These are phyloP conservation scores for Drosophila pseudotakahashii DNA, from an alignment of 2,888 invertebrate genomes.

Conservation along the genomic window DNA sequence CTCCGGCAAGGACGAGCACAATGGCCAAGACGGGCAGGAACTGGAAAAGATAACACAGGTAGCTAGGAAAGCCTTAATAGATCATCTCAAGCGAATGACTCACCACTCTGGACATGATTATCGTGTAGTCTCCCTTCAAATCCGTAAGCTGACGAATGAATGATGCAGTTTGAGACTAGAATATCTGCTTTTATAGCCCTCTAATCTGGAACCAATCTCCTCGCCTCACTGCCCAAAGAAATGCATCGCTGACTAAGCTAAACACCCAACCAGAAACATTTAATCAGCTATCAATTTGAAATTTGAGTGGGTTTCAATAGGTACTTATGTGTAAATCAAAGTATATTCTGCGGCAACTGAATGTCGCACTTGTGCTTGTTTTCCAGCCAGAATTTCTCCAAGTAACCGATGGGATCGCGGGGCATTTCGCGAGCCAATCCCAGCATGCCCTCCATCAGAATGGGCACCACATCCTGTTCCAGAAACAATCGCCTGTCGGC, in stretches of 20 bases:
- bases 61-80: background rate
- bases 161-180: constrained; percentile 49
- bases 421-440: constrained; percentile 62
- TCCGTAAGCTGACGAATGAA: constrained; percentile 50
- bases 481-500: constrained; percentile 47
- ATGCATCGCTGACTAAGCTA: constrained; percentile 40
- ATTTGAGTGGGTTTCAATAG: constrained; percentile 48
- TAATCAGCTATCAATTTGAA: constrained; percentile 49
- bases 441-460: constrained; percentile 67
- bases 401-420: constrained; percentile 56
- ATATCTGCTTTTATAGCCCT: constrained; percentile 56
- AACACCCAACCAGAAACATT: constrained; percentile 48
- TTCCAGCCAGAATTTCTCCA: constrained; percentile 61
- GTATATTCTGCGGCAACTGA: constrained; percentile 50
- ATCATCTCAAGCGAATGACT: background rate
- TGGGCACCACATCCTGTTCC: constrained; percentile 57
- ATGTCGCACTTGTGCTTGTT: constrained; percentile 61
- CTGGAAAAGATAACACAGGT: constrained; percentile 13
- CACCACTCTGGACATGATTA: constrained; percentile 74
- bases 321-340: constrained; percentile 12
- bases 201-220: constrained; percentile 1
- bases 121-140: constrained; percentile 30
- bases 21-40: constrained; percentile 47
- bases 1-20: constrained; percentile 44
- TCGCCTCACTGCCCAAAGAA: constrained; percentile 42